Evolutionary conservation across 2,113 vertebrate genomes (phyloP).

Genomic region (Elaphurus davidianus): DNA sequence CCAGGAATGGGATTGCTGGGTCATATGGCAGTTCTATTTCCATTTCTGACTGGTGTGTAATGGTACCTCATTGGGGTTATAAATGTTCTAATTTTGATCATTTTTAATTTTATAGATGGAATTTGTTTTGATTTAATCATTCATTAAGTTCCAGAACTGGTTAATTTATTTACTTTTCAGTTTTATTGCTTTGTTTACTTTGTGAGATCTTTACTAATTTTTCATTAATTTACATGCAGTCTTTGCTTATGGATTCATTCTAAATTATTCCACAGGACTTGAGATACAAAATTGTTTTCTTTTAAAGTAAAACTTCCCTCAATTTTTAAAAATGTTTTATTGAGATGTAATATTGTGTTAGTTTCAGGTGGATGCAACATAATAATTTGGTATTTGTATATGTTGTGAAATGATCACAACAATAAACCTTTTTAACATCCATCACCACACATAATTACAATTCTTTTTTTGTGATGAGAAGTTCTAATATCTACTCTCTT

Average conservation of each 20-base stretch:
- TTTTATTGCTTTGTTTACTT: not conserved
- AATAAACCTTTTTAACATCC: not conserved
- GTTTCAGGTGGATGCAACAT: not conserved
- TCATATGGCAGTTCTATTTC: no score
- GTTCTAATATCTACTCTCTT: not conserved
- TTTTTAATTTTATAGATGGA: not conserved
- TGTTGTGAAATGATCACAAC: not conserved
- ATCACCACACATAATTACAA: not conserved
- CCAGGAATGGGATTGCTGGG: no score
- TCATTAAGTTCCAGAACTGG: not conserved
- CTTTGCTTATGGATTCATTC: not conserved
- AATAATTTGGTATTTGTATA: not conserved
- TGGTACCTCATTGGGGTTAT: not conserved
- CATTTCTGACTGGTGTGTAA: no score
- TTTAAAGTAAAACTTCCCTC: not conserved
- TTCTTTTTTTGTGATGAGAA: not conserved
- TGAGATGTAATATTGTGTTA: not conserved
- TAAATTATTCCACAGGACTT: not conserved
- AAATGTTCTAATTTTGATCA: not conserved
- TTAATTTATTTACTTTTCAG: conserved; percentile 1
- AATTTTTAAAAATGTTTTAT: not conserved
- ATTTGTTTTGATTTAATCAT: conserved; percentile 14
- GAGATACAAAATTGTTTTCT: not conserved
- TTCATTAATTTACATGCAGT: not conserved
- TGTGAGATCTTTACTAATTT: not conserved